Evolutionary conservation across 2,888 invertebrate species (phyloP), one percentile per base, ranked within the genome.

Genomic region (Linyphia triangularis): DNA sequence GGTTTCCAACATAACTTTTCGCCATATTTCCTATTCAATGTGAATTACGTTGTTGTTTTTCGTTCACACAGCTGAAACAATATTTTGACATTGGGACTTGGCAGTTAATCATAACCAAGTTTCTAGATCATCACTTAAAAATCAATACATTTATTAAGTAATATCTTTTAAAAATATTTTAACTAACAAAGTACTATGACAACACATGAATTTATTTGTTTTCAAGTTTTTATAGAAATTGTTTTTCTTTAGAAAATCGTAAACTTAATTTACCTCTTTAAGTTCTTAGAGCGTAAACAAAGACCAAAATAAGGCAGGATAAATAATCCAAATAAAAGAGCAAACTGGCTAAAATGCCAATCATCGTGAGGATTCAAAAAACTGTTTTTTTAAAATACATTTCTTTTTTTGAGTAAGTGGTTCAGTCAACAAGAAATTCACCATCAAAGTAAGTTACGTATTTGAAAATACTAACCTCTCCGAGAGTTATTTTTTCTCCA

Each of bases 401-500:
- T 63, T 28, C 61, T 61, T 69, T 70, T n/a, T 69, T 79, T 59
- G 40, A 69, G 86, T 88, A 88, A 88, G 81, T 88, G 43, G 81
- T 88, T 88, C 28, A 24, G 86, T 88, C 81, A 88, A 88, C 70
- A 88, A 81, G 75, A 59, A 81, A 40, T 63, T 70, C 30, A 30
- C 24, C 19, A 51, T 59, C 67, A 73, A 82, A 73, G 26, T 16
- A 63, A 81, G 70, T 88, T 73, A 30, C 57, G 43, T 10, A 40
- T 7, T 16, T 22, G 43, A 72, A 43, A 67, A 43, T 28, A 30
- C 73, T 33, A 51, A 26, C 24, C 24, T 63, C 33, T 37, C 10
- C 13, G 26, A 33, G 30, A 51, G 40, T 13, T 24, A 19, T 33
- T 5, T 75, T 37, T 33, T n/a, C n/a, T 77, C n/a, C 40, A 10